phyloP scores from a whole-genome alignment of 2,888 invertebrate genomes.

The Lamellibrachia satsuma region DNA sequence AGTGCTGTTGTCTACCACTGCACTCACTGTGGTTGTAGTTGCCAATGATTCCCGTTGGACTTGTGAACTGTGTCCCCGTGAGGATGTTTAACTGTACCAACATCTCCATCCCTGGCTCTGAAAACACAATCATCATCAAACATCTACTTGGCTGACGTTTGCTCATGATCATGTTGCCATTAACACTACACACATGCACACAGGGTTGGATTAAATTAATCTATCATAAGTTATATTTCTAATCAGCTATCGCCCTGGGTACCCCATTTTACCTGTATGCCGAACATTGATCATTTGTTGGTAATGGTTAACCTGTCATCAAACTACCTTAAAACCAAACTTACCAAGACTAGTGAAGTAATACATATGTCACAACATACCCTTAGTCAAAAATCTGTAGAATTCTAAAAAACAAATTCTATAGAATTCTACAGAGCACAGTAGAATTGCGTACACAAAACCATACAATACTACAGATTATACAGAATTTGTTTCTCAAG shows the following conservation, averaged over 20 bases:
- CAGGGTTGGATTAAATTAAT: neutral
- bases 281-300: too few species aligned
- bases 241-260: too few species aligned
- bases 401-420: too few species aligned
- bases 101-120: conserved; percentile 60
- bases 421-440: too few species aligned
- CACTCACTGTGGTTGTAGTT: conserved; percentile 58
- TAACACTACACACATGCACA: neutral
- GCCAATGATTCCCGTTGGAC: conserved; percentile 60
- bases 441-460: too few species aligned
- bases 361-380: neutral
- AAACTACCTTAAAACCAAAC: neutral
- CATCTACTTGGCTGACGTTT: neutral
- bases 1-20: neutral
- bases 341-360: neutral
- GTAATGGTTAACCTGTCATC: neutral
- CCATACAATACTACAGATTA: too few species aligned
- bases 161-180: neutral
- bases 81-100: conserved; percentile 54
- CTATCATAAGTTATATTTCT: neutral
- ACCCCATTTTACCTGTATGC: too few species aligned
- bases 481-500: too few species aligned
- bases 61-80: conserved; percentile 57
- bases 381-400: too few species aligned
- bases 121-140: conserved; percentile 24